A percentile compares a stretch with the other conserved stretches of the same genome.
Conservation (phyloP, 1,140 invertebrate genomes). For the Drosophila sproati region DNA sequence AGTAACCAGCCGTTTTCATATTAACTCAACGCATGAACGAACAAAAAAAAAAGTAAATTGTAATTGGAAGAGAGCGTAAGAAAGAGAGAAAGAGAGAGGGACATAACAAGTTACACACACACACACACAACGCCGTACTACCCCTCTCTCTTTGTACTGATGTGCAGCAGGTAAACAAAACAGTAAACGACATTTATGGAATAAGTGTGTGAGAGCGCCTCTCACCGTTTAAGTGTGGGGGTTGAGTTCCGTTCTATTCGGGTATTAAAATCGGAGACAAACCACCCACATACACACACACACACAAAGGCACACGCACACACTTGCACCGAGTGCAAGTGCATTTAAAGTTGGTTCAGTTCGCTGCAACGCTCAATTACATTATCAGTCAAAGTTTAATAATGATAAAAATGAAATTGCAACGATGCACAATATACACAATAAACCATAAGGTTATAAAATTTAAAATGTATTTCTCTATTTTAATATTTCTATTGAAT, state of each 20-base stretch:
- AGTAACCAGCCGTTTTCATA: constrained; percentile 22
- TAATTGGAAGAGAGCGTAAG: constrained; percentile 23
- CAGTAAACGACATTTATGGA: constrained; percentile 48
- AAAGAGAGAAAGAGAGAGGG: constrained; percentile 11
- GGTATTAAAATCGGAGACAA: constrained; percentile 35
- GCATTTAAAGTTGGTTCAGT: constrained; percentile 18
- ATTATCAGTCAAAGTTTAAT: constrained; percentile 34
- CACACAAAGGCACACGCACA: neutral
- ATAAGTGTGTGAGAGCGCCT: constrained; percentile 29
- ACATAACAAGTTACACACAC: constrained; percentile 17
- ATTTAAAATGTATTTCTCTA: too few species aligned
- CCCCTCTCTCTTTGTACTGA: constrained; percentile 11
- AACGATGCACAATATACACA: constrained; percentile 7
- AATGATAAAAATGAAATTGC: constrained; percentile 40
- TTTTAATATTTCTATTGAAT: too few species aligned
- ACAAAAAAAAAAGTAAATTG: constrained; percentile 24
- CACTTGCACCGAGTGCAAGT: constrained; percentile 16
- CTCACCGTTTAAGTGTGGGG: constrained; percentile 26
- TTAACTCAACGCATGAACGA: constrained; percentile 32
- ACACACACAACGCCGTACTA: constrained; percentile 6
- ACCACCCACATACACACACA: constrained; percentile 21
- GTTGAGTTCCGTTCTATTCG: constrained; percentile 30
- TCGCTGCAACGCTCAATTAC: constrained; percentile 28
- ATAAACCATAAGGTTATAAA: too few species aligned
- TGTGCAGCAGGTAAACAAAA: constrained; percentile 52